Conservation (phyloP, 2,888 invertebrate genomes). For the Agrilus mali region DNA sequence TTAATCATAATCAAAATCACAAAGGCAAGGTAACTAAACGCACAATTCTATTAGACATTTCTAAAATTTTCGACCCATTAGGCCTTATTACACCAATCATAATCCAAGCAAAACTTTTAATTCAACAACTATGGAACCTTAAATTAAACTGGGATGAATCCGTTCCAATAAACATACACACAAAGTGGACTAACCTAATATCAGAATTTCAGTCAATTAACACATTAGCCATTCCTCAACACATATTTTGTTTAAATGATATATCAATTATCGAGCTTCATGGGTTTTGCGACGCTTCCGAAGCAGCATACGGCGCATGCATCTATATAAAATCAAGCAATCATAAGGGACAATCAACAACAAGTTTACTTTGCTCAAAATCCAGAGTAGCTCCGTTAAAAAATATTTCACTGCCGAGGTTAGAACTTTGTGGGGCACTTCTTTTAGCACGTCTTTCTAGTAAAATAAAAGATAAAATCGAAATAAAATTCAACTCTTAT, state of each 20-base stretch:
- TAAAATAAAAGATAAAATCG: conserved; percentile 4
- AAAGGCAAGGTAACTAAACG: conserved; percentile 1
- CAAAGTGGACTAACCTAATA: conserved; percentile 7
- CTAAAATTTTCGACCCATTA: conserved; percentile 15
- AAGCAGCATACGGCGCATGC: conserved; percentile 14
- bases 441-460: conserved; percentile 10
- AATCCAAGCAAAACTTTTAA: conserved; percentile 14
- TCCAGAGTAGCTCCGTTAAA: conserved; percentile 18
- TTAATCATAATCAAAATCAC: background rate
- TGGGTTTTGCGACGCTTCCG: conserved; percentile 14
- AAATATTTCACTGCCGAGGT: conserved; percentile 13
- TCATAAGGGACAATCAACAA: background rate
- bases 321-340: conserved; percentile 13
- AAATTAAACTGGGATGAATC: conserved; percentile 12
- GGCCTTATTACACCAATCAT: conserved; percentile 15
- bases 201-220: background rate
- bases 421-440: conserved; percentile 14
- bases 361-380: conserved; percentile 14
- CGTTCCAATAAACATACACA: conserved; percentile 5
- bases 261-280: conserved; percentile 7
- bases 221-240: conserved; percentile 8
- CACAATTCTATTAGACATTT: conserved; percentile 10
- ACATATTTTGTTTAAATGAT: conserved; percentile 1
- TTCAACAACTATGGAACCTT: conserved; percentile 12
- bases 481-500: background rate